Evolutionary conservation across 2,888 invertebrate species (phyloP), one percentile per base, ranked within the genome.

Genomic region (Stenolophus ochropezus): DNA sequence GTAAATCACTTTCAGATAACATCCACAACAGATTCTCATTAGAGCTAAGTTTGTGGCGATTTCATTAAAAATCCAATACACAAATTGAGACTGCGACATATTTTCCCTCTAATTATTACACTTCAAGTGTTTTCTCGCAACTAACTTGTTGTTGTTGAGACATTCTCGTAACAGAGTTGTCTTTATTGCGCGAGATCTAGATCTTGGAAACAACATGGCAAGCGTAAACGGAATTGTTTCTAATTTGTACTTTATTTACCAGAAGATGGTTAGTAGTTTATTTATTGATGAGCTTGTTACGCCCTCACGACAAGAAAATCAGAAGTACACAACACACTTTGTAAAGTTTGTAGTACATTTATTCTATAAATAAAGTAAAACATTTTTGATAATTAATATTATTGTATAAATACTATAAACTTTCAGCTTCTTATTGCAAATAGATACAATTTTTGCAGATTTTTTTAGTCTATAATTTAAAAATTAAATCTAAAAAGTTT

Each of bases 11-110:
- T 11, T 56, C 21, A 56, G 21, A 56, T 56, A 18, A 56, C 20
- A 18, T 5, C 56, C 56, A 20, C 56, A 56, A 56, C 21, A 20
- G 20, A 11, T 18, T 53, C 53, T 53, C 53, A 53, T 53, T 21
- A 53, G 18, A 56, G 18, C 56, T 56, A 18, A 56, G 51, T 18
- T 51, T 51, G 3, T 1, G 5, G 11, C 18, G 20, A 56, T 20
- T 56, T 56, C 21, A 56, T 56, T 56, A 21, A 56, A 56, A 21
- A 56, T 8, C 56, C 56, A 56, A 56, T 56, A 21, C 56, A 21
- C 8, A 21, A 20, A 18, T 8, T 11, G 56, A 4, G 20, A 53
- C 53, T 56, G 56, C 21, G 21, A 56, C 18, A 56, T 21, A 56
- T 56, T 56, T 56, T 20, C 56, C 20, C 18, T 20, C 6, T 56